phyloP scores from a whole-genome alignment of 2,113 vertebrate species.

The Microtus pennsylvanicus region DNA sequence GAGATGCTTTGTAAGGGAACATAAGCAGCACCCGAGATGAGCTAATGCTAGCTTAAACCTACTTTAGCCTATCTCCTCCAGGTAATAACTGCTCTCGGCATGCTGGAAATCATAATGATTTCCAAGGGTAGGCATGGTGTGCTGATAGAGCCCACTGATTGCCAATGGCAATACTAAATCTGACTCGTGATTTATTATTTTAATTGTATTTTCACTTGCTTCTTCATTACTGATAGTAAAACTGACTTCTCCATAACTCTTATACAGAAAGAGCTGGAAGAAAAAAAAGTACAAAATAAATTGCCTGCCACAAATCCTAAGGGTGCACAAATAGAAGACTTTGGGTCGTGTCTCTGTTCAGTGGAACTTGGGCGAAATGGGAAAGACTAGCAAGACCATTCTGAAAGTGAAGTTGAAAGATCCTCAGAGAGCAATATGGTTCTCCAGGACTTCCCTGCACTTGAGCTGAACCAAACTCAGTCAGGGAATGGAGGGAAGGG shows the following conservation, averaged over 20 bases:
- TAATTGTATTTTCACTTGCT: constrained; percentile 68
- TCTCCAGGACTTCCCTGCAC: neutral
- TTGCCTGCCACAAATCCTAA: constrained; percentile 3
- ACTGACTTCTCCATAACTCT: constrained; percentile 57
- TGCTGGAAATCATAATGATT: neutral
- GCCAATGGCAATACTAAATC: constrained; percentile 51
- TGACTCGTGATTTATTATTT: constrained; percentile 75
- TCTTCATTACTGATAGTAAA: constrained; percentile 54
- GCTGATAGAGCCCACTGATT: constrained; percentile 1
- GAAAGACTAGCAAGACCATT: neutral
- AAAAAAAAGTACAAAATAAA: neutral
- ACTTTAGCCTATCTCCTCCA: constrained; percentile 10
- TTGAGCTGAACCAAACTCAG: neutral
- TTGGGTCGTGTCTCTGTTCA: neutral
- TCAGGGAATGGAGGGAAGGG: neutral
- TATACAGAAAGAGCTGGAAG: neutral
- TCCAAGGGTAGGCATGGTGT: no score
- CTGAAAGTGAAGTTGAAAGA: neutral
- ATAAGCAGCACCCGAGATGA: neutral
- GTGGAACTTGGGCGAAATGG: neutral
- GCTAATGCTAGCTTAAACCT: neutral
- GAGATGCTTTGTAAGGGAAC: neutral
- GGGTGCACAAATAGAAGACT: neutral
- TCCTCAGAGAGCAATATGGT: no score
- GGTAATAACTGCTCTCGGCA: constrained; percentile 29